Conservation (phyloP, 1,140 invertebrate species). For the Palaemon carinicauda region DNA sequence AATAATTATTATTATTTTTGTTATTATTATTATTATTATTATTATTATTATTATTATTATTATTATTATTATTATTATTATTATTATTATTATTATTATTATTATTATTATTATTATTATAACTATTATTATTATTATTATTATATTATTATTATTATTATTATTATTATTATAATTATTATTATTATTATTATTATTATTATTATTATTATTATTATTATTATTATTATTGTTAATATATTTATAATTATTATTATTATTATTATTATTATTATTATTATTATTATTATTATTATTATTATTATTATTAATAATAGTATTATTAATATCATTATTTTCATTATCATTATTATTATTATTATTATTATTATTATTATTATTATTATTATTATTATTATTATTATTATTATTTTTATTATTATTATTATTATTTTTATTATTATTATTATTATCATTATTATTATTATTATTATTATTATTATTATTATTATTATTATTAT, state of each 20-base stretch:
- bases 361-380: not conserved
- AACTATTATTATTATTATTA: not conserved
- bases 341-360: not conserved
- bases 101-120: too few relatives aligned
- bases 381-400: conserved; percentile 2
- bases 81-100: too few relatives aligned
- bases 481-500: too few relatives aligned
- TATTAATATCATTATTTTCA: not conserved
- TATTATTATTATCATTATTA: conserved; percentile 12
- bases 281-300: not conserved
- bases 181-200: not conserved
- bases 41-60: too few relatives aligned
- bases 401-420: not conserved
- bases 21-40: too few relatives aligned
- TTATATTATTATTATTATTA: not conserved
- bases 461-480: conserved; percentile 12
- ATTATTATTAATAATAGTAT: too few relatives aligned
- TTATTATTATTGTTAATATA: too few relatives aligned
- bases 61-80: too few relatives aligned
- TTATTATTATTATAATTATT: not conserved
- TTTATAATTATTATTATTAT: not conserved
- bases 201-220: not conserved
- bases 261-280: conserved; percentile 2
- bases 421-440: conserved; percentile 6
- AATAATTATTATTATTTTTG: too few relatives aligned